Conservation (phyloP, 2,888 invertebrate species). For the Carabus problematicus region DNA sequence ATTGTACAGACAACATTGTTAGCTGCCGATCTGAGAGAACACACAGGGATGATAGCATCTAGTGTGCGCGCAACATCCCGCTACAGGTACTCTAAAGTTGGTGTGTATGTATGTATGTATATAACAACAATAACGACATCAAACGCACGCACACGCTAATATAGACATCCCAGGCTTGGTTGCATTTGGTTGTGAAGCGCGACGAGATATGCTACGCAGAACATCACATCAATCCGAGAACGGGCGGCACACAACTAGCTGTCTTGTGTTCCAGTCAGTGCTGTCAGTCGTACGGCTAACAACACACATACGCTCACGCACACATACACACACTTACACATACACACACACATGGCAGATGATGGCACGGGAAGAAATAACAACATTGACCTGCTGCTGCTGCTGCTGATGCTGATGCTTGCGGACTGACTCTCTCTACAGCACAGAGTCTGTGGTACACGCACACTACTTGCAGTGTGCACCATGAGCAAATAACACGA, state of each 20-base stretch:
- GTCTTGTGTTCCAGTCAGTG: background rate
- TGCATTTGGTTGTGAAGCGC: conserved; percentile 15
- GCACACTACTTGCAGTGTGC: no score
- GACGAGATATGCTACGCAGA: conserved; percentile 2
- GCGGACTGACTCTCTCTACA: no score
- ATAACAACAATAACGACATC: no score
- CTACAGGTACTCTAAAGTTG: conserved; percentile 2
- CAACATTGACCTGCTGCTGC: conserved; percentile 30
- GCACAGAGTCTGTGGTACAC: no score
- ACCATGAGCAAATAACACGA: no score
- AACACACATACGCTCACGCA: conserved; percentile 2
- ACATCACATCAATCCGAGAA: background rate
- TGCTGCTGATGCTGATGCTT: background rate
- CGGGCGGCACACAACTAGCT: background rate
- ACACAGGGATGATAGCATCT: conserved; percentile 3
- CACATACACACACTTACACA: background rate
- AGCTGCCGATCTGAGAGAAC: conserved; percentile 23
- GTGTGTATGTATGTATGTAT: no score
- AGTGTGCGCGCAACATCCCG: conserved; percentile 7
- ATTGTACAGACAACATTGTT: conserved; percentile 9
- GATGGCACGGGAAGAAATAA: conserved; percentile 40
- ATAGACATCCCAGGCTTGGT: background rate
- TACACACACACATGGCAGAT: conserved; percentile 15
- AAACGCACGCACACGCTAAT: background rate
- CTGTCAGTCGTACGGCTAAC: background rate